These are phyloP conservation scores for Cerastis leucographa DNA, from an alignment of 2,888 invertebrate species.

Conservation along the genomic window DNA sequence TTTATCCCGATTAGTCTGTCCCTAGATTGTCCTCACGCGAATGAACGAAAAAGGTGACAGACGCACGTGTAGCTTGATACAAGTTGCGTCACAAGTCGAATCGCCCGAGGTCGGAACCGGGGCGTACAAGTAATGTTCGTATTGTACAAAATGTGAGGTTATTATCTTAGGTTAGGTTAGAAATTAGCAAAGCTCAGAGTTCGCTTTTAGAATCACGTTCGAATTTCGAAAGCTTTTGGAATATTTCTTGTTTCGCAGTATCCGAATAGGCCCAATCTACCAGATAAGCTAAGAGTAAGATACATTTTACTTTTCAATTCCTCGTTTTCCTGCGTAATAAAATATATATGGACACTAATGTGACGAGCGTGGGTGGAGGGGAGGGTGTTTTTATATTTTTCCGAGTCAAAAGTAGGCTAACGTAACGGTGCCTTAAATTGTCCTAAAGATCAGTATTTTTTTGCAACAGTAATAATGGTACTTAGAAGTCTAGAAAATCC, in stretches of 20 bases:
- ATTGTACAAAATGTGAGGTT: conserved; percentile 15
- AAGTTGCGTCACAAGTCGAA: background rate
- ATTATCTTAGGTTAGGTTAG: conserved; percentile 1
- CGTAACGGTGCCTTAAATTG: too few relatives aligned
- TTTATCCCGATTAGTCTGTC: background rate
- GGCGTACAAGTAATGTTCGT: background rate
- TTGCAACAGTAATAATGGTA: too few relatives aligned
- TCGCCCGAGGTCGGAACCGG: background rate
- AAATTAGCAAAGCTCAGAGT: conserved; percentile 10
- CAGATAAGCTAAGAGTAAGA: background rate
- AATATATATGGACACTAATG: background rate
- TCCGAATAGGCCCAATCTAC: background rate
- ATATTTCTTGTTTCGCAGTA: background rate
- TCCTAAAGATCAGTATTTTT: too few relatives aligned
- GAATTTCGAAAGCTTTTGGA: background rate
- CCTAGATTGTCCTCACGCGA: background rate
- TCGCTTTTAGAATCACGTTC: background rate
- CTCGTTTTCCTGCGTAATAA: background rate
- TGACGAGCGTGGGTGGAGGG: too few relatives aligned
- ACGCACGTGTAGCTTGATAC: background rate
- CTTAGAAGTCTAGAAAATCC: background rate
- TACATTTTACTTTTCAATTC: background rate
- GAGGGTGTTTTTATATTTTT: background rate
- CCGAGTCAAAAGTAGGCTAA: too few relatives aligned
- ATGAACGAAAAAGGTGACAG: background rate